Conservation (phyloP, 2,113 vertebrate species). For the Ammospiza caudacuta region DNA sequence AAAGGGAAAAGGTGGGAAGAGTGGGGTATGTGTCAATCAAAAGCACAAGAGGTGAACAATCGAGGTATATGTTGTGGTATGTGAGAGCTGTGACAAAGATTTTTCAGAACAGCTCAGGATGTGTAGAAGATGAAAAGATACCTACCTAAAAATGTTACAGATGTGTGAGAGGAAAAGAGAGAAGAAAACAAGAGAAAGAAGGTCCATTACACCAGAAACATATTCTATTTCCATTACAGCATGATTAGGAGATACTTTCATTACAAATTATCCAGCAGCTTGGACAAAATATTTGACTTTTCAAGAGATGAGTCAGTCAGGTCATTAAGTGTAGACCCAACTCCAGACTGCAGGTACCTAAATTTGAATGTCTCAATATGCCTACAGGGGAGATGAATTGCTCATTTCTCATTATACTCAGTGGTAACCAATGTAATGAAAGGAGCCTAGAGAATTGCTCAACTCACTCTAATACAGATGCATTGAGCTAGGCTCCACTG, state of each 20-base stretch:
- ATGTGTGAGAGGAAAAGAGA: neutral
- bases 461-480: neutral
- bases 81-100: neutral
- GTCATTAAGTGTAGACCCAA: neutral
- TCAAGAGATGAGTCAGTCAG: neutral
- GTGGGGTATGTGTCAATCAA: accelerated
- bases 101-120: neutral
- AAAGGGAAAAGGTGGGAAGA: neutral
- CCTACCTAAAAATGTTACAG: neutral
- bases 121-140: neutral
- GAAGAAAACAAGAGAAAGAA: neutral
- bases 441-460: neutral
- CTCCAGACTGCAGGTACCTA: neutral
- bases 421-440: neutral
- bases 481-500: neutral
- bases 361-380: neutral
- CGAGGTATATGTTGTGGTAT: neutral
- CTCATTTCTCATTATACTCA: neutral
- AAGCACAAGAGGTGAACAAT: neutral
- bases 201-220: neutral
- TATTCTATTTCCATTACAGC: neutral
- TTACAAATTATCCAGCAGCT: neutral
- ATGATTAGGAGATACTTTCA: neutral
- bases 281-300: neutral
- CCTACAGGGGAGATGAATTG: neutral